A percentile compares a stretch with the other conserved stretches of the same genome.
These are phyloP conservation scores for Liopterus haemorrhoidalis DNA, from an alignment of 2,888 invertebrate species.

Conservation along the genomic window DNA sequence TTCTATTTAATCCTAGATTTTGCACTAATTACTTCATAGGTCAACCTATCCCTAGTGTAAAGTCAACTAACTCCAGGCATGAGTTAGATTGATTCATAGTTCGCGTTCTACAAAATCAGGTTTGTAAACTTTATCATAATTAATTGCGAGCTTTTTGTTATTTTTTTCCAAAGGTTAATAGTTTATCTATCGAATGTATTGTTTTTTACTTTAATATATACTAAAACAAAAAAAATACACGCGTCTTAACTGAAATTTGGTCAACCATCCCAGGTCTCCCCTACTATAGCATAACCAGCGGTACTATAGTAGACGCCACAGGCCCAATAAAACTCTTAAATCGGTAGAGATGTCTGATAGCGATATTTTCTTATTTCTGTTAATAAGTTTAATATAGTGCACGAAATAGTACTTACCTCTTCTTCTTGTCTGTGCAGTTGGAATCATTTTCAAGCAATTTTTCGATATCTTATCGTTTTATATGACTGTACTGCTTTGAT, in stretches of 20 bases:
- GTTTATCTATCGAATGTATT: constrained; percentile 5
- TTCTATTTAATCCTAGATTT: no score
- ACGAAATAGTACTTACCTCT: no score
- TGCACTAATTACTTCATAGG: neutral
- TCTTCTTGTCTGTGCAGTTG: no score
- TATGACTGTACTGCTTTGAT: no score
- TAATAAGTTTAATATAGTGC: no score
- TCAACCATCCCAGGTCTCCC: constrained; percentile 13
- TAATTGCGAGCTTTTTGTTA: constrained; percentile 3
- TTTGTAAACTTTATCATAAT: constrained; percentile 4
- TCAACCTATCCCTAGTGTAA: constrained; percentile 4
- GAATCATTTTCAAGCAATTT: no score
- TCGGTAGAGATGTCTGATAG: no score
- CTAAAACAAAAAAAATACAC: constrained; percentile 14
- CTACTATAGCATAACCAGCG: no score
- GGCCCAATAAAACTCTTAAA: no score
- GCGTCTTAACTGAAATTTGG: constrained; percentile 9
- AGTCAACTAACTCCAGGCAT: constrained; percentile 11
- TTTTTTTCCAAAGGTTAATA: constrained; percentile 3
- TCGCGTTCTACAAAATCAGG: constrained; percentile 9
- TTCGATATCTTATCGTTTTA: no score
- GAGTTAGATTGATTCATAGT: constrained; percentile 4
- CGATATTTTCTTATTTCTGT: no score
- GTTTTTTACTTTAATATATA: constrained; percentile 1
- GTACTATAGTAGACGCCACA: no score